A percentile compares a stretch with the other conserved stretches of the same genome.
Conservation (phyloP, 2,888 invertebrate species). For the Sthenelais limicola region DNA sequence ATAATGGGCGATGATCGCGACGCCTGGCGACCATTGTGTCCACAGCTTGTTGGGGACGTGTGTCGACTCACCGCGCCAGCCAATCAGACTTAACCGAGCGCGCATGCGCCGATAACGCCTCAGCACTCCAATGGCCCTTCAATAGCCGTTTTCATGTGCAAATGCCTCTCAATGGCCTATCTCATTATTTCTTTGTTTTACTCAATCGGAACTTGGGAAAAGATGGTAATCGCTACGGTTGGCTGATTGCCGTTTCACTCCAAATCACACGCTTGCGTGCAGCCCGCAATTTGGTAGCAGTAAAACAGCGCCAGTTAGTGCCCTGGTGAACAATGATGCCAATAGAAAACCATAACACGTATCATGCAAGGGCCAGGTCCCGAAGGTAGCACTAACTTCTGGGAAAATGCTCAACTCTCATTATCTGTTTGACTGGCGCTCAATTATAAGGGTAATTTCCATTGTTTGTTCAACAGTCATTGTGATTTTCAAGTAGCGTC, state of each 20-base stretch:
- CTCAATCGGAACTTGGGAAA: conserved; percentile 32
- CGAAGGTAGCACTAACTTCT: conserved; percentile 12
- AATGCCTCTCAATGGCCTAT: conserved; percentile 33
- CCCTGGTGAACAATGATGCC: background rate
- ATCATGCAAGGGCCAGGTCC: background rate
- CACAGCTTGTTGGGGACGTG: conserved; percentile 13
- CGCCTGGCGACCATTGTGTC: background rate
- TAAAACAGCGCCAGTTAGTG: conserved; percentile 8
- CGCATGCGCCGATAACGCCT: conserved; percentile 22
- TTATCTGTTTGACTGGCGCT: conserved; percentile 39
- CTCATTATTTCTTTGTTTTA: conserved; percentile 38
- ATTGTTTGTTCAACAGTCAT: conserved; percentile 24
- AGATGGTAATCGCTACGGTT: conserved; percentile 29
- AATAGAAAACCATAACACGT: conserved; percentile 1
- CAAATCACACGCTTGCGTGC: conserved; percentile 36
- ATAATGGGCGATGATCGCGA: background rate
- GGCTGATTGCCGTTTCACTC: conserved; percentile 19
- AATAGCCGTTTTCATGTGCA: conserved; percentile 40
- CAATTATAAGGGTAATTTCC: conserved; percentile 38
- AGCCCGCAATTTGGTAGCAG: conserved; percentile 25
- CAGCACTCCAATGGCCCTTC: conserved; percentile 6
- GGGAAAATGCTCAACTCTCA: conserved; percentile 31
- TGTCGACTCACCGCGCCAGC: conserved; percentile 13
- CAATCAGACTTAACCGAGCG: conserved; percentile 25
- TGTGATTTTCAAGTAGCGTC: conserved; percentile 36